Evolutionary conservation across 2,888 invertebrate species (phyloP).

Genomic region (Blastobasis lacticolella): DNA sequence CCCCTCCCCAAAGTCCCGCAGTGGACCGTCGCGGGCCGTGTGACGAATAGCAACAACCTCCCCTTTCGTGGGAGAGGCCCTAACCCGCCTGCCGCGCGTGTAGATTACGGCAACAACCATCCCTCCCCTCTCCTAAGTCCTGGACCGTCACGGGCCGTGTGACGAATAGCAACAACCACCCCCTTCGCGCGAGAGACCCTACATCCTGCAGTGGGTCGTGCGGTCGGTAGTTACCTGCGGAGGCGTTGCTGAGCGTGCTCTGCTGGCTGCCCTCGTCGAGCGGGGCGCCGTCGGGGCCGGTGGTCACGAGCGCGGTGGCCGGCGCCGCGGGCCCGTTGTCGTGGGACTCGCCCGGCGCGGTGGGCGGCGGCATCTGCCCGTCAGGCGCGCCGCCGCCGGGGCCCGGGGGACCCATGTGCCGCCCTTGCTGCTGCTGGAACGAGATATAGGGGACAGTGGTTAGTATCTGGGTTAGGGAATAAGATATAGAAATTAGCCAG

Average conservation of each 20-base stretch:
- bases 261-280: conserved; percentile 94
- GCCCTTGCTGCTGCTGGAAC: conserved; percentile 62
- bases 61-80: too few species aligned
- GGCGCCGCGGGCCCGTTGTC: conserved; percentile 80
- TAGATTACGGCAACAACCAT: too few species aligned
- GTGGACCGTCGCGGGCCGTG: too few species aligned
- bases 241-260: conserved; percentile 93
- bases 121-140: too few species aligned
- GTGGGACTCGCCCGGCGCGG: conserved; percentile 76
- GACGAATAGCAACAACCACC: too few species aligned
- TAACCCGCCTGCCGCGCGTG: too few species aligned
- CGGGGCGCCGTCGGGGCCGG: conserved; percentile 91
- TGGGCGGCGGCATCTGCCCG: conserved; percentile 75
- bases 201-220: background rate
- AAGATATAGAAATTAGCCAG: too few species aligned
- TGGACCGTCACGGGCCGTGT: too few species aligned
- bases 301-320: conserved; percentile 90
- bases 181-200: background rate
- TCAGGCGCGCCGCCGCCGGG: conserved; percentile 49
- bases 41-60: too few species aligned
- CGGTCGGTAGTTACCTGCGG: conserved; percentile 78
- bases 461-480: too few species aligned
- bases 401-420: conserved; percentile 72
- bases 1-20: too few species aligned
- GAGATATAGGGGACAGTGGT: too few species aligned